Evolutionary conservation across 2,113 vertebrate species (phyloP).

Genomic region (Gorsachius goisagi): DNA sequence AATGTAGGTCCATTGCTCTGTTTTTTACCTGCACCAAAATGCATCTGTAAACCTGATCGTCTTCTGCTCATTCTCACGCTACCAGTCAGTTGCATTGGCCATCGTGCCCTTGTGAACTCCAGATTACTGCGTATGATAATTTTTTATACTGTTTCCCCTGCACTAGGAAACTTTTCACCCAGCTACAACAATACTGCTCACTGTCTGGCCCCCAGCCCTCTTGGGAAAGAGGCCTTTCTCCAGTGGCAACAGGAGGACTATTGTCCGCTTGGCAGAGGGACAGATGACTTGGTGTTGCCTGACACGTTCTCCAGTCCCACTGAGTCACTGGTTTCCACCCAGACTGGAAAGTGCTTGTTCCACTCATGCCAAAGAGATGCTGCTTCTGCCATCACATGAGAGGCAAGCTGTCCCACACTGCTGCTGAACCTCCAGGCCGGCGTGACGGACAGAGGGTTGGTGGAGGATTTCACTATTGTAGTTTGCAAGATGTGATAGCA

Average conservation of each 20-base stretch:
- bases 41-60: neutral
- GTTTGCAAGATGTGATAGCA: neutral
- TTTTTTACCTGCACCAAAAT: neutral
- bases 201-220: neutral
- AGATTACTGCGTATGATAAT: neutral
- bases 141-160: neutral
- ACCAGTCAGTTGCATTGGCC: neutral
- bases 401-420: neutral
- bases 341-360: neutral
- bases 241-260: neutral
- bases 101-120: neutral
- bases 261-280: neutral
- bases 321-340: neutral
- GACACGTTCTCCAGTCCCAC: neutral
- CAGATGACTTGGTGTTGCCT: neutral
- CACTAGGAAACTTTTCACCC: slow-evolving; percentile 11
- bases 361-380: rapidly evolving
- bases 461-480: neutral
- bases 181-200: neutral
- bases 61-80: neutral
- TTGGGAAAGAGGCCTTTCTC: neutral
- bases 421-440: neutral
- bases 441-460: no score
- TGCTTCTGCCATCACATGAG: neutral
- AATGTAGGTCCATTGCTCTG: neutral